phyloP scores from a whole-genome alignment of 2,113 vertebrate genomes.

The Haemorhous mexicanus region DNA sequence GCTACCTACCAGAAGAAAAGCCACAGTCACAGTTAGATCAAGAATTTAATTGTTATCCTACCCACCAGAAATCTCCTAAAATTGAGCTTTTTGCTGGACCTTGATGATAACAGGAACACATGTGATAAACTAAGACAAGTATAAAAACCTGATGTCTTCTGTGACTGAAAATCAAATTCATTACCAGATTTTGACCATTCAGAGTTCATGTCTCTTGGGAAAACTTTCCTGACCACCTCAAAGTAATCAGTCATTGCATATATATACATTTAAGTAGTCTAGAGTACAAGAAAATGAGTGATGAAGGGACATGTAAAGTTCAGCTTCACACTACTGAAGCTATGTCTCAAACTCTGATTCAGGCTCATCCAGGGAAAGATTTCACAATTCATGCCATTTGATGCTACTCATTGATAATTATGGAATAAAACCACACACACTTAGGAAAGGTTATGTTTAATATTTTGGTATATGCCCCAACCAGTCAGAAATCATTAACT shows the following conservation, averaged over 20 bases:
- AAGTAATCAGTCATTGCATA: background rate
- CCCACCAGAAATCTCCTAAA: background rate
- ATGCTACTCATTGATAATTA: background rate
- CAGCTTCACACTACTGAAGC: background rate
- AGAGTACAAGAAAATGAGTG: background rate
- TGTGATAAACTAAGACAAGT: background rate
- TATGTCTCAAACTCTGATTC: background rate
- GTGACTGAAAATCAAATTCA: background rate
- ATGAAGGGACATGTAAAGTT: background rate
- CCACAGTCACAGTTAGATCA: background rate
- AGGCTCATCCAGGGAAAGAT: background rate
- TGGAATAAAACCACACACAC: background rate
- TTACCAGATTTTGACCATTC: background rate
- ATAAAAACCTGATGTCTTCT: background rate
- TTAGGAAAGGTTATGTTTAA: constrained; percentile 27
- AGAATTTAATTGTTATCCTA: background rate
- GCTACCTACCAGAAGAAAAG: background rate
- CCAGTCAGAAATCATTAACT: constrained; percentile 45
- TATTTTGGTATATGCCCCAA: background rate
- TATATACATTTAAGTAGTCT: rapidly evolving
- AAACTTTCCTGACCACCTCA: background rate
- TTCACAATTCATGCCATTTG: background rate
- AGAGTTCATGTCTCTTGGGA: background rate
- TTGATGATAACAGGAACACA: background rate
- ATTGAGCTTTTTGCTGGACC: background rate